Base-by-base conservation (phyloP, 1,140 invertebrate species). In the Cydia fagiglandana region DNA sequence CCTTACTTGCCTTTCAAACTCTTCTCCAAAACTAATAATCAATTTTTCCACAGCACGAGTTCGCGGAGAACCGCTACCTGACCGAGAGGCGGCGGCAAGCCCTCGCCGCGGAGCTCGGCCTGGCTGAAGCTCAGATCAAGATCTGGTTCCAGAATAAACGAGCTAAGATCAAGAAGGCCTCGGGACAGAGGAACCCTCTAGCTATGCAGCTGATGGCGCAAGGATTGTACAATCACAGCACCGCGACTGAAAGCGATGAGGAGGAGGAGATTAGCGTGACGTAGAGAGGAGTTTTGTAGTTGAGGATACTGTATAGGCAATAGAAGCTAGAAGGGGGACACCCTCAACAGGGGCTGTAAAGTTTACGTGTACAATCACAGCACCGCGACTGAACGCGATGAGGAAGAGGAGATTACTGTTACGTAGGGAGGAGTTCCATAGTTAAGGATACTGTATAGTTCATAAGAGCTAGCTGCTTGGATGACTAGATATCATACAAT, bases 111-210 rank as follows among this genome's bases (percentile, higher is more conserved):
- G 98, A 99, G 84, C 94, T 99, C 30, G 97, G 97, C 9, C 94
- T 99, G 12, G 99, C 99, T 86, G 99, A 99, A 89, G 98, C 98
- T 0, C 99, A 99, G 92, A 99, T 99, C 88, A 99, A 99, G 94
- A 99, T 99, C 86, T 98, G 97, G 97, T 99, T 99, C 92, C 98
- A 99, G 93, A 99, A 99, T 93, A 99, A 99, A 90, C 94, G 99
- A 61, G 99, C 99, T 64, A 99, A 99, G 93, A 98, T 99, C 88
- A 99, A 99, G 94, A 99, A 99, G 91, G 95, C 97, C 0, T 96
- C 95, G 6, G 98, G 98, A 0, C 95, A 97, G 80, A 96, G 97
- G 84, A 99, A 99, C 93, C 96, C 97, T 0, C 93, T 99, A 64
- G 98, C 98, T 0, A 89, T 99, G 50, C 98, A 99, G 90, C 94